Base-by-base conservation (phyloP, 2,797 vertebrate genomes). In the Kryptolebias ocellatus region DNA sequence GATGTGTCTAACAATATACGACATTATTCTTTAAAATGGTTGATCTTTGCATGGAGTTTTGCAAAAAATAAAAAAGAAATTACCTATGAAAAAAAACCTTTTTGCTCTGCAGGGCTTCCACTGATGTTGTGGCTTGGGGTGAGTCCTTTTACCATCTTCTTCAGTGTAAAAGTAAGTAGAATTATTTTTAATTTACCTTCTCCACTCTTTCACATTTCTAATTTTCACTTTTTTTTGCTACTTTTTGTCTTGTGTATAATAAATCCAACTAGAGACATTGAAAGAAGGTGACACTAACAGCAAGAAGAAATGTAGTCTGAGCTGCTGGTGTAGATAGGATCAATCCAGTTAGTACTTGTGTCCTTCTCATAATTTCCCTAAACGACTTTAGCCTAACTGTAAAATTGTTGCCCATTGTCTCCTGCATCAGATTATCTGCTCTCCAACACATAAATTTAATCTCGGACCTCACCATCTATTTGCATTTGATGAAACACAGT, bases 91-190 rank as follows among this genome's bases (percentile, higher is more conserved):
- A 10, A 1, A 39, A 10, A 2, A 39, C 6, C 6, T 39, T 39
- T 34, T 34, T 39, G 37, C 37, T 39, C 2, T 39, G 37, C 9
- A 39, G 37, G 37, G 37, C 37, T 10, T 39, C 37, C 50, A 14
- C 7, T 45, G 78, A 87, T 28, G 81, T 84, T 1, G 11, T 53
- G 59, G 67, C 77, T 0, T 87, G 84, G 89, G 70, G 74, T 16
- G 79, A 86, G 76, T 88, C 87, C 14, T 70, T 91, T 14, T 72
- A 87, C 64, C 76, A 74, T 62, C 89, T 89, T 44, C 66, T 88
- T 72, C 64, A 85, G 81, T 83, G 80, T 70, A 85, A 89, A 90
- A 88, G 90, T 92, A 80, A 89, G 12, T 4, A 27, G n/a, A 20
- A 16, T 69, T 55, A 24, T 58, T 62, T 44, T 60, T 24, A 42